These are phyloP conservation scores for Pristionchus arcanus DNA, from an alignment of 2,888 invertebrate species.

Conservation along the genomic window DNA sequence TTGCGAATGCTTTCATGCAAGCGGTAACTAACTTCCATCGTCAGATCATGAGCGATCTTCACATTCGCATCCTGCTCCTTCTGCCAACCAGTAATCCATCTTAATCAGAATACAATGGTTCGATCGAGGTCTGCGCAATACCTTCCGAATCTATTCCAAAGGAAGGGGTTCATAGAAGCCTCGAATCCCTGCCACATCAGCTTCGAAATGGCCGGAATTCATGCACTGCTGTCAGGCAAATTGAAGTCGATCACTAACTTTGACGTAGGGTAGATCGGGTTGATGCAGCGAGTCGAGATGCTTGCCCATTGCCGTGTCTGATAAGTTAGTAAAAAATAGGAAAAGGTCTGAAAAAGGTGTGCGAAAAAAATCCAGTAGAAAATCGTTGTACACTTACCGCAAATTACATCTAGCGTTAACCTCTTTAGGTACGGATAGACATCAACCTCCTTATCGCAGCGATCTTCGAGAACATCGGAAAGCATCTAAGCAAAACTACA, in stretches of 20 bases:
- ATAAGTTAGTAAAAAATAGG: too few species aligned
- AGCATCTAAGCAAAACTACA: background rate
- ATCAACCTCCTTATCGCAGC: background rate
- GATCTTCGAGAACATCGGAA: background rate
- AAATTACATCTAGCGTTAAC: conserved; percentile 9
- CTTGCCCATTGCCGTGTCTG: conserved; percentile 40
- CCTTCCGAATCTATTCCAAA: background rate
- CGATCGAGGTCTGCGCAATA: background rate
- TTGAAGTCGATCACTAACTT: background rate
- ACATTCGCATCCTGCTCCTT: background rate
- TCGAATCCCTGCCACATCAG: background rate
- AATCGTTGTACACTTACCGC: background rate
- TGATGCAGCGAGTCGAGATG: conserved; percentile 16
- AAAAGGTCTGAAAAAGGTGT: too few species aligned
- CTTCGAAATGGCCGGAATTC: background rate
- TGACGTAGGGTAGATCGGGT: conserved; percentile 38
- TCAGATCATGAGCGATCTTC: background rate
- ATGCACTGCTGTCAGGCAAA: too few species aligned
- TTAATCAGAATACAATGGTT: background rate
- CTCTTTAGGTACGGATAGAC: conserved; percentile 7
- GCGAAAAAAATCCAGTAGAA: too few species aligned
- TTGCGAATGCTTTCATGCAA: too few species aligned
- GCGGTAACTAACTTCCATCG: too few species aligned
- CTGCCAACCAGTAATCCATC: conserved; percentile 16
- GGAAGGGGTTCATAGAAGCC: too few species aligned